Evolutionary conservation across 1,140 invertebrate genomes (phyloP).

Genomic region (Geopemphigus sp.): DNA sequence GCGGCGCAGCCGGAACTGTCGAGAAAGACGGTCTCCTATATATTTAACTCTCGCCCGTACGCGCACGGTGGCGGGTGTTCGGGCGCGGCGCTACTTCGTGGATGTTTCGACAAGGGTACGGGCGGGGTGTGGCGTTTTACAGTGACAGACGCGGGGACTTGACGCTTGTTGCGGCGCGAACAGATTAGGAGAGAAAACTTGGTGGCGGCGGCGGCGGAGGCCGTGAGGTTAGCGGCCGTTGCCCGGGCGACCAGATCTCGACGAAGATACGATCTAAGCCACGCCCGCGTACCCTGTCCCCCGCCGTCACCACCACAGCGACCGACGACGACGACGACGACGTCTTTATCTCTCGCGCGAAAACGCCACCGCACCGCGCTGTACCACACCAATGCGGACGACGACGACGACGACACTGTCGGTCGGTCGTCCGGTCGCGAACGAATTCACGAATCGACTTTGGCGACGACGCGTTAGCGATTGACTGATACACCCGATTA

Average conservation of each 20-base stretch:
- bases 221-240: neutral
- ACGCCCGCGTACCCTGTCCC: neutral
- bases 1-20: no score
- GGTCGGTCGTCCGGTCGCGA: no score
- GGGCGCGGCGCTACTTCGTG: neutral
- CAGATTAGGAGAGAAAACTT: conserved; percentile 27
- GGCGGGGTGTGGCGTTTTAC: neutral
- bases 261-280: neutral
- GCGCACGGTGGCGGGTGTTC: no score
- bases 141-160: neutral
- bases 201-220: neutral
- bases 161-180: conserved; percentile 33
- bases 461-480: no score
- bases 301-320: no score
- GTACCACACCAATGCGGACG: no score
- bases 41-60: neutral
- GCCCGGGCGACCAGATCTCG: conserved; percentile 16
- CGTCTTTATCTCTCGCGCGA: conserved; percentile 11
- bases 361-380: neutral
- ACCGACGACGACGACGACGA: neutral
- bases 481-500: no score
- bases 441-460: no score
- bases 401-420: no score
- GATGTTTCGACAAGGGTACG: neutral
- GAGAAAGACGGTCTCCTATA: no score